A percentile compares a stretch with the other conserved stretches of the same genome.
phyloP scores from a whole-genome alignment of 2,888 invertebrate species.

The Epistrophe eligans region DNA sequence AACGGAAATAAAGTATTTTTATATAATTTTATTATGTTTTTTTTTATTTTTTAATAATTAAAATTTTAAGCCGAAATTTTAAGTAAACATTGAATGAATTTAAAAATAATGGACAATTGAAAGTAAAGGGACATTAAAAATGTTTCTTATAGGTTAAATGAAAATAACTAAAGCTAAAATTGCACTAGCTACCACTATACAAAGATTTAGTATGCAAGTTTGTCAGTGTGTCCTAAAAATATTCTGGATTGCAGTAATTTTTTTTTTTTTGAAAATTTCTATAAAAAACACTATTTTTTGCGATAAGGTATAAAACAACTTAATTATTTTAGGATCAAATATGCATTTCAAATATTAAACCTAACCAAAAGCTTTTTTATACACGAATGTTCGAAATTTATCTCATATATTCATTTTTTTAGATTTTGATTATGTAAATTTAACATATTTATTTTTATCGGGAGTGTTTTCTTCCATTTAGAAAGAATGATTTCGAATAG shows the following conservation, averaged over 20 bases:
- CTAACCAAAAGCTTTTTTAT: neutral
- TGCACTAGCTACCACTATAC: slow-evolving; percentile 83
- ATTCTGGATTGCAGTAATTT: slow-evolving; percentile 26
- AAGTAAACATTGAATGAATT: slow-evolving; percentile 14
- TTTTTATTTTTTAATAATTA: neutral
- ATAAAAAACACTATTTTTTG: neutral
- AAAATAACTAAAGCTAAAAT: slow-evolving; percentile 80
- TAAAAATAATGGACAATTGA: slow-evolving; percentile 31
- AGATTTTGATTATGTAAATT: too few species aligned
- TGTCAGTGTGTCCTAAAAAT: slow-evolving; percentile 22
- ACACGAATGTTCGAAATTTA: too few species aligned
- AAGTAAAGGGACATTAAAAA: slow-evolving; percentile 15
- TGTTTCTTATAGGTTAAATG: slow-evolving; percentile 13
- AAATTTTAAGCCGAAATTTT: slow-evolving; percentile 11
- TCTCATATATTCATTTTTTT: too few species aligned
- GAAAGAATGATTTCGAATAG: too few species aligned
- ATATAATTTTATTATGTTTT: neutral
- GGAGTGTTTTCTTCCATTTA: too few species aligned
- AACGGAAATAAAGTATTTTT: neutral
- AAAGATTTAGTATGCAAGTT: slow-evolving; percentile 77
- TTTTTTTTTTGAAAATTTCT: slow-evolving; percentile 19
- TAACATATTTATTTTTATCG: too few species aligned
- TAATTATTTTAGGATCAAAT: neutral
- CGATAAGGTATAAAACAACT: neutral
- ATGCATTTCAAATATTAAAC: neutral